Evolutionary conservation across 53 echinoderm and acorn worm genomes (phyloP).

Genomic region (Apostichopus leukothele): DNA sequence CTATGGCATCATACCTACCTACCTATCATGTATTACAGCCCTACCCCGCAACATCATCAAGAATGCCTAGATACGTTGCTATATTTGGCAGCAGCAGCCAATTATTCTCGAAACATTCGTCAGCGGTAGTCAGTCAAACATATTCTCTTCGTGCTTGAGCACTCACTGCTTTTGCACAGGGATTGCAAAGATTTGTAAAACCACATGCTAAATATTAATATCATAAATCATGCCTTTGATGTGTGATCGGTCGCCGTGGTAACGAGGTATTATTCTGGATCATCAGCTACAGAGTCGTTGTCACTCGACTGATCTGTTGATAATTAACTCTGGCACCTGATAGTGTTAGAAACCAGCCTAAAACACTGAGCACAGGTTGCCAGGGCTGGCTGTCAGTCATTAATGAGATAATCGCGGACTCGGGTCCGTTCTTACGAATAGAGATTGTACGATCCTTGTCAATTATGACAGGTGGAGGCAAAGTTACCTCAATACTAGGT

Average conservation of each 20-base stretch:
- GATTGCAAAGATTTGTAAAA: conserved; percentile 6
- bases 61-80: no score
- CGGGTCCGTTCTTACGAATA: background rate
- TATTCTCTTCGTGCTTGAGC: background rate
- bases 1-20: no score
- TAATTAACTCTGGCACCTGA: conserved; percentile 27
- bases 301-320: conserved; percentile 13
- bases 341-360: conserved; percentile 12
- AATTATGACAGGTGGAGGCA: conserved; percentile 24
- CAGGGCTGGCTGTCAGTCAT: background rate
- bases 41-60: no score
- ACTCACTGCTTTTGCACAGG: background rate
- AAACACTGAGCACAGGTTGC: background rate
- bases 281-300: conserved; percentile 8
- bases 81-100: no score
- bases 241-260: background rate
- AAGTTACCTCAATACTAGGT: conserved; percentile 29
- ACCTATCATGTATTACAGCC: no score
- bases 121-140: background rate
- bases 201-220: conserved; percentile 18
- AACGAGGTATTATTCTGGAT: background rate
- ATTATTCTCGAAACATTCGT: no score
- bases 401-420: conserved; percentile 37
- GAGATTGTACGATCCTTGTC: conserved; percentile 3
- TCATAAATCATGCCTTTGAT: conserved; percentile 18